Conservation (phyloP, 2,888 invertebrate species). For the Aphidoletes aphidimyza region DNA sequence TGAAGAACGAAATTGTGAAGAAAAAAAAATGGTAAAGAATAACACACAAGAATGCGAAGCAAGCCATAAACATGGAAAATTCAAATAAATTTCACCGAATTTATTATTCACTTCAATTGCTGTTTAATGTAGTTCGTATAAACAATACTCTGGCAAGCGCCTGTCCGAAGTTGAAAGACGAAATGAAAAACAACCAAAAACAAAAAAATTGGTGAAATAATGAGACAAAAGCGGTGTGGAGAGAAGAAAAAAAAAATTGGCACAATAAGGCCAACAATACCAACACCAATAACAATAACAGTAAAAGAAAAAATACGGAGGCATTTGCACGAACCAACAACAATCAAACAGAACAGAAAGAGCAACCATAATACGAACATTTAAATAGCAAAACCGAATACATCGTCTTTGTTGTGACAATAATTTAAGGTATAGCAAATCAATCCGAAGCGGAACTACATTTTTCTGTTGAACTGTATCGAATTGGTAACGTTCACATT, state of each 20-base stretch:
- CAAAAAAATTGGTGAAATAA: not conserved
- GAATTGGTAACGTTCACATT: slow-evolving; percentile 2
- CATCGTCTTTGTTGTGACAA: slow-evolving; percentile 53
- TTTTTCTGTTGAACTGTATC: slow-evolving; percentile 31
- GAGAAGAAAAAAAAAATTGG: slow-evolving; percentile 44
- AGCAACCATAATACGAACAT: slow-evolving; percentile 24
- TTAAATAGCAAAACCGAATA: slow-evolving; percentile 25
- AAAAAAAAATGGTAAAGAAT: not conserved
- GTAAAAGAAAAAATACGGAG: slow-evolving; percentile 36
- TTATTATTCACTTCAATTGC: slow-evolving; percentile 44
- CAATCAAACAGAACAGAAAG: not conserved
- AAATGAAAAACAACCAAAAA: not conserved
- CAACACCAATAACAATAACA: slow-evolving; percentile 36
- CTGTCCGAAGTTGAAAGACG: not conserved
- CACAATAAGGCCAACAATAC: slow-evolving; percentile 36
- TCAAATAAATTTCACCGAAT: slow-evolving; percentile 45
- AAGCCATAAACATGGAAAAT: slow-evolving; percentile 19
- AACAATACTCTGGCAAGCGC: slow-evolving; percentile 50
- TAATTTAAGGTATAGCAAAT: slow-evolving; percentile 54
- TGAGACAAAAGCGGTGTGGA: slow-evolving; percentile 23
- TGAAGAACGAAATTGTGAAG: not conserved
- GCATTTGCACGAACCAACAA: slow-evolving; percentile 19
- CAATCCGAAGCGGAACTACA: slow-evolving; percentile 52
- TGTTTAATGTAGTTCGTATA: slow-evolving; percentile 47
- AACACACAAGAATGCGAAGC: not conserved